These are phyloP conservation scores for Watsonalla cultraria DNA, from an alignment of 2,888 invertebrate genomes.

Conservation along the genomic window DNA sequence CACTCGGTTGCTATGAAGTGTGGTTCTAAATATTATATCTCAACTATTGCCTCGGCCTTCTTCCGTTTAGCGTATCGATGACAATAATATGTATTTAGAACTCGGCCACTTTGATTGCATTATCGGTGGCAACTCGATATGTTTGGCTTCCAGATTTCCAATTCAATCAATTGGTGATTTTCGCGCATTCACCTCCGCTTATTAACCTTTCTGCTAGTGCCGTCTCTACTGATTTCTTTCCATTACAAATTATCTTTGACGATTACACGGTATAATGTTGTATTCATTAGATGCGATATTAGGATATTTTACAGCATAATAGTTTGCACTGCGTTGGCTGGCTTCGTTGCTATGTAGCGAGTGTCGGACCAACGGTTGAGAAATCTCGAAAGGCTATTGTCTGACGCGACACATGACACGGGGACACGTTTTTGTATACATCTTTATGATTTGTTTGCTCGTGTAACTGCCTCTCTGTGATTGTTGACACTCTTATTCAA, in stretches of 20 bases:
- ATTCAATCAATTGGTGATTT: too few species aligned
- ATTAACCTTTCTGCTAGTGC: too few species aligned
- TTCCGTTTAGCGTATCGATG: too few species aligned
- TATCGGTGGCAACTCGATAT: too few species aligned
- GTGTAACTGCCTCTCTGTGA: not conserved
- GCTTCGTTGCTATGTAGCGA: conserved; percentile 3
- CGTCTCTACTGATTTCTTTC: too few species aligned
- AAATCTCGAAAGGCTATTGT: conserved; percentile 3
- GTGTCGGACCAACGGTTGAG: conserved; percentile 5
- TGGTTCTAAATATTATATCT: not conserved
- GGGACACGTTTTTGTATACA: not conserved
- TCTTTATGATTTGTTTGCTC: not conserved
- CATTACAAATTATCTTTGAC: not conserved
- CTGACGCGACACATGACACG: not conserved
- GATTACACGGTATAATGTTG: not conserved
- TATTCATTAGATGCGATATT: conserved; percentile 19
- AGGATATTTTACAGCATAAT: conserved; percentile 34
- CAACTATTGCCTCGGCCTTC: too few species aligned
- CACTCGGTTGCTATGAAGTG: not conserved
- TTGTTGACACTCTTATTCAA: not conserved
- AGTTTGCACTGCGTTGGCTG: conserved; percentile 20
- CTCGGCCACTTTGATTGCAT: too few species aligned
- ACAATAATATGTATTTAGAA: too few species aligned
- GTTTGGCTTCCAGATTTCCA: too few species aligned
- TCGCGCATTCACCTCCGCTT: too few species aligned